Percentiles rank a stretch among this genome's conserved stretches.
Evolutionary conservation across 2,113 vertebrate genomes (phyloP).

Genomic region (Sus scrofa): T2T-Sscrofa CM000812.6:277654001-277654500

Average conservation of each 20-base stretch:
- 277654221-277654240: conserved; percentile 67
- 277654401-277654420: conserved; percentile 56
- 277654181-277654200: conserved; percentile 66
- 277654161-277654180: conserved; percentile 70
- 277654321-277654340: conserved; percentile 64
- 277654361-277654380: conserved; percentile 62
- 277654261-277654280: conserved; percentile 65
- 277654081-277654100: conserved; percentile 67
- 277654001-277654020: conserved; percentile 58
- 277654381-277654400: conserved; percentile 66
- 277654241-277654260: conserved; percentile 62
- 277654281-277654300: conserved; percentile 83
- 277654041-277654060: conserved; percentile 46
- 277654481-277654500: conserved; percentile 86
- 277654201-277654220: conserved; percentile 61
- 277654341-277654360: conserved; percentile 63
- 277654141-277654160: conserved; percentile 61
- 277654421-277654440: conserved; percentile 71
- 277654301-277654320: conserved; percentile 79
- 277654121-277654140: conserved; percentile 40
- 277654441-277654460: conserved; percentile 61
- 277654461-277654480: conserved; percentile 71
- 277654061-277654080: conserved; percentile 49
- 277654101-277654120: conserved; percentile 49
- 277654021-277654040: conserved; percentile 54